Conservation (phyloP, 1,140 invertebrate genomes). For the Bicyclus anynana region DNA sequence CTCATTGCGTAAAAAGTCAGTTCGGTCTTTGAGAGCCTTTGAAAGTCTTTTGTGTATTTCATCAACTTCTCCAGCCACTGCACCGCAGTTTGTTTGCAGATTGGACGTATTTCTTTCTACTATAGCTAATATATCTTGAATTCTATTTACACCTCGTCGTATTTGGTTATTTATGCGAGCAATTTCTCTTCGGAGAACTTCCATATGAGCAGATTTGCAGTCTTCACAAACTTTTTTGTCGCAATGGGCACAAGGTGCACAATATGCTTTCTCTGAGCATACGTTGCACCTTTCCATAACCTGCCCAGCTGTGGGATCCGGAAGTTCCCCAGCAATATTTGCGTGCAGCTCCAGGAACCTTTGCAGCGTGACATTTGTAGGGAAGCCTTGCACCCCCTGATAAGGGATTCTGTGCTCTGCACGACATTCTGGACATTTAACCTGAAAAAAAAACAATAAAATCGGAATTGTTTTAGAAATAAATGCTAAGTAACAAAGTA, state of each 20-base stretch:
- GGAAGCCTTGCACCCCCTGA: constrained; percentile 96
- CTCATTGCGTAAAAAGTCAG: constrained; percentile 91
- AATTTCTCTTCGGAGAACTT: constrained; percentile 96
- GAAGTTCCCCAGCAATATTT: constrained; percentile 93
- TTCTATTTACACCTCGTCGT: constrained; percentile 88
- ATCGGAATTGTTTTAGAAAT: too few species aligned
- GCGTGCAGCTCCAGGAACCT: constrained; percentile 96
- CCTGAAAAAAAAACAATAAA: constrained; percentile 74
- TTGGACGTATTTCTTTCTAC: constrained; percentile 91
- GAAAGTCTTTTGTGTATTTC: constrained; percentile 92
- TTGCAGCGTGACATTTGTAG: constrained; percentile 97
- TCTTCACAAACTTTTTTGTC: constrained; percentile 95
- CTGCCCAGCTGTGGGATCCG: constrained; percentile 89
- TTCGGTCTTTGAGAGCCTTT: constrained; percentile 94
- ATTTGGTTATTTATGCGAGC: constrained; percentile 95
- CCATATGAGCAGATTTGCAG: constrained; percentile 96
- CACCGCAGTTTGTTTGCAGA: constrained; percentile 89
- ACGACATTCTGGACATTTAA: constrained; percentile 99
- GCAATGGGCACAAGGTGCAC: constrained; percentile 93
- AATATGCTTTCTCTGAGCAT: constrained; percentile 96
- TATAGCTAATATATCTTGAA: constrained; percentile 89
- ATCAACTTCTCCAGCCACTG: constrained; percentile 94
- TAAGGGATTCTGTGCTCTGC: constrained; percentile 98
- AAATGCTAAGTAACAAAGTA: too few species aligned
- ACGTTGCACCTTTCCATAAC: constrained; percentile 92